Evolutionary conservation across 2,797 vertebrate genomes (phyloP).

Genomic region (Streptopelia turtur): DNA sequence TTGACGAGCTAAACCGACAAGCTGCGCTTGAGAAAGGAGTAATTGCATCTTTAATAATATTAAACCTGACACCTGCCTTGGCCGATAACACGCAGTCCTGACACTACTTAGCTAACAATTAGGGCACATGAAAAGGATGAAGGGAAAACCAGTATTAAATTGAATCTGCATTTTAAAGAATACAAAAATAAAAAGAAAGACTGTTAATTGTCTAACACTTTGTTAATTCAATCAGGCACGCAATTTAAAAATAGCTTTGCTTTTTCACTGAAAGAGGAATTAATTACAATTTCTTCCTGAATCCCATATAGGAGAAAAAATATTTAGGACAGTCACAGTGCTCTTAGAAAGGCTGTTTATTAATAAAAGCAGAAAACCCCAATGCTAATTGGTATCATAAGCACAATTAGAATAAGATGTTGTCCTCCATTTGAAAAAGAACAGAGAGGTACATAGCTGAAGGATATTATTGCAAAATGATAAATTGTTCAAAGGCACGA

Average conservation of each 20-base stretch:
- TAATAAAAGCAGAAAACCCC: not conserved
- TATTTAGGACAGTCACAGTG: not conserved
- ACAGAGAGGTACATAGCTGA: slow-evolving; percentile 22
- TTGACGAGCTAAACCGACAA: slow-evolving; percentile 64
- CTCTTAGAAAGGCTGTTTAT: slow-evolving; percentile 16
- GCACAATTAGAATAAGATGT: slow-evolving; percentile 47
- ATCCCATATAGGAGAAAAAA: not conserved
- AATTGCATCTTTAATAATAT: slow-evolving; percentile 65
- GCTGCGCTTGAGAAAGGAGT: slow-evolving; percentile 54
- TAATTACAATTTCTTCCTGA: slow-evolving; percentile 34
- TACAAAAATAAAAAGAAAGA: slow-evolving; percentile 20
- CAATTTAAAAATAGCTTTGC: slow-evolving; percentile 67
- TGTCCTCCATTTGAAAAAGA: slow-evolving; percentile 39
- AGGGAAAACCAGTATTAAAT: slow-evolving; percentile 4
- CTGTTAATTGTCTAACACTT: slow-evolving; percentile 46
- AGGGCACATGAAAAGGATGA: slow-evolving; percentile 17
- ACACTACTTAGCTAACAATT: slow-evolving; percentile 48
- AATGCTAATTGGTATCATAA: slow-evolving; percentile 47
- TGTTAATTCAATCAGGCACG: slow-evolving; percentile 29
- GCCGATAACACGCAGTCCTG: slow-evolving; percentile 5
- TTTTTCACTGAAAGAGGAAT: slow-evolving; percentile 56
- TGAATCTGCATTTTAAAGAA: slow-evolving; percentile 47
- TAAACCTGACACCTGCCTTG: slow-evolving; percentile 68
- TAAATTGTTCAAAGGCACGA: not conserved
- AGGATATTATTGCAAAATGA: slow-evolving; percentile 41